phyloP scores from a whole-genome alignment of 2,888 invertebrate species.

The Rhingia rostrata region DNA sequence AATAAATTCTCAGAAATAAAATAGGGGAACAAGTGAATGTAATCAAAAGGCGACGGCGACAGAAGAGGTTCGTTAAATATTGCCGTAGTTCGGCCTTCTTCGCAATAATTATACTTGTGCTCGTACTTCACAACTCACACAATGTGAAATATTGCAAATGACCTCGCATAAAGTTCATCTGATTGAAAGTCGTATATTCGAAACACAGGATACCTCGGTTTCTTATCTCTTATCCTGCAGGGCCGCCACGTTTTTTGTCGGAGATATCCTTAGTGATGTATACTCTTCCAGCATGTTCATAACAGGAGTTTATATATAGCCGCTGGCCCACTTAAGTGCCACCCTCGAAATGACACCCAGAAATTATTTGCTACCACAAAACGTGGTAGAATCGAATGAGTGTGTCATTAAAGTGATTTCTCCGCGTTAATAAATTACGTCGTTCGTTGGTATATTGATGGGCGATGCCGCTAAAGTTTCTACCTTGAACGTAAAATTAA shows the following conservation, averaged over 20 bases:
- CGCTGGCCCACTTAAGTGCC: conserved; percentile 36
- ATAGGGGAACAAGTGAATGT: conserved; percentile 22
- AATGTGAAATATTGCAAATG: conserved; percentile 66
- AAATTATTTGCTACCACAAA: conserved; percentile 42
- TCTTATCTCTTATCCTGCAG: conserved; percentile 53
- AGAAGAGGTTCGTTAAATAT: conserved; percentile 55
- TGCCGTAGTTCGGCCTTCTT: conserved; percentile 42
- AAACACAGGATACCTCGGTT: conserved; percentile 25
- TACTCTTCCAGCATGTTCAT: conserved; percentile 45
- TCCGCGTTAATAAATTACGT: background rate
- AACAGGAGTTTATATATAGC: conserved; percentile 27
- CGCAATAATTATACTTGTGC: conserved; percentile 45
- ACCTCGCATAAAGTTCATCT: conserved; percentile 67
- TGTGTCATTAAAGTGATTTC: background rate
- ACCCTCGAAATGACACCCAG: conserved; percentile 5
- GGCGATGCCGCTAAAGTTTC: too few species aligned
- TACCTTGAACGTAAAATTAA: too few species aligned
- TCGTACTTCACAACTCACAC: conserved; percentile 33
- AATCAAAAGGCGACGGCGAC: conserved; percentile 37
- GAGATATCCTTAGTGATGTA: conserved; percentile 31
- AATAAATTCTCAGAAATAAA: conserved; percentile 24
- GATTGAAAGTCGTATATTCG: conserved; percentile 63
- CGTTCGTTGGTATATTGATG: too few species aligned
- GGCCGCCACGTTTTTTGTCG: conserved; percentile 13
- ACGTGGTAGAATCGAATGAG: conserved; percentile 2